phyloP scores from a whole-genome alignment of 2,888 invertebrate genomes.

The Phaonia tiefii region DNA sequence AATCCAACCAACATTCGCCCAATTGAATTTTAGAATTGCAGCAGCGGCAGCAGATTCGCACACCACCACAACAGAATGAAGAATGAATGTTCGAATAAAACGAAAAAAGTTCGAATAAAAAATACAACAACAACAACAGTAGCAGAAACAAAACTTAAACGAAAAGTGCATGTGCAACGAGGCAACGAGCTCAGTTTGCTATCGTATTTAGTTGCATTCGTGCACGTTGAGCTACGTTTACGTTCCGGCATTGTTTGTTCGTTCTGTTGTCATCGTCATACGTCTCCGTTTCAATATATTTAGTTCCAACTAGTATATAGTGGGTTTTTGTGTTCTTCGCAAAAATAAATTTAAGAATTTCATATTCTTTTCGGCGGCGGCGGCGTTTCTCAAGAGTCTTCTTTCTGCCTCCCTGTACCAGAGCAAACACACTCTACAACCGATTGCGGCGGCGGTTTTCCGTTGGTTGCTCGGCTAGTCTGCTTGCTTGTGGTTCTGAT shows the following conservation, averaged over 20 bases:
- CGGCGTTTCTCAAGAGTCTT: neutral
- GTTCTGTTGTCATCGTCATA: constrained; percentile 43
- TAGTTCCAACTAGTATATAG: constrained; percentile 30
- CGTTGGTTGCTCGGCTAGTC: constrained; percentile 1
- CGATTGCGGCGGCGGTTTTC: neutral
- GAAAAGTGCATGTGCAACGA: constrained; percentile 78
- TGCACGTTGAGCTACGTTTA: constrained; percentile 70
- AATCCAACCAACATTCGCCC: constrained; percentile 71
- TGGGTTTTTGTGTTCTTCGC: constrained; percentile 35
- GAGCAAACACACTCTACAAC: neutral
- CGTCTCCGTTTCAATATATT: constrained; percentile 32
- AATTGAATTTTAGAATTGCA: constrained; percentile 62
- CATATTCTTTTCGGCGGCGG: constrained; percentile 27
- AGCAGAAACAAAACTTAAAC: constrained; percentile 66
- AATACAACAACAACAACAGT: constrained; percentile 57
- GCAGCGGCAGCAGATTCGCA: neutral
- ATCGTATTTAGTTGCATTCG: constrained; percentile 68
- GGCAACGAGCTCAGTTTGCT: constrained; percentile 70
- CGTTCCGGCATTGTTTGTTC: constrained; percentile 63
- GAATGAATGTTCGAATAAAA: constrained; percentile 37
- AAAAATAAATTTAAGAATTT: constrained; percentile 19
- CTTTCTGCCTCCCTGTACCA: too few relatives aligned
- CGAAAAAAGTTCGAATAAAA: constrained; percentile 41
- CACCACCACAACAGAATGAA: constrained; percentile 33
- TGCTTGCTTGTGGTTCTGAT: neutral